Base-by-base conservation (phyloP, 2,113 vertebrate species). In the Prietella phreatophila region DNA sequence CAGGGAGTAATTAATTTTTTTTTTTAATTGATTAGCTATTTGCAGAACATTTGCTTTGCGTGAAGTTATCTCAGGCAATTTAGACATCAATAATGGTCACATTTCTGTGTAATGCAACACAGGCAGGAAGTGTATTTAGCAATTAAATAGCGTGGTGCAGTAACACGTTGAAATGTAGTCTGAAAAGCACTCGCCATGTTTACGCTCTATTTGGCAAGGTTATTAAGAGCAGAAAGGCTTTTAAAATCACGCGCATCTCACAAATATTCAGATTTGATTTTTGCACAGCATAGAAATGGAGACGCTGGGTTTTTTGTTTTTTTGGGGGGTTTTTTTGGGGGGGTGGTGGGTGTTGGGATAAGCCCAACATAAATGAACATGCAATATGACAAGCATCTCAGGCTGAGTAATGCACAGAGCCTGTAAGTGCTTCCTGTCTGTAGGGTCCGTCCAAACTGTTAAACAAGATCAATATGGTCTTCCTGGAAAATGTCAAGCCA, bases 11-110 rank as follows among this genome's bases (percentile, higher is more conserved):
- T 82, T n/a, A 75, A 15, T 73, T 87, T 81, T 78, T 65, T 82
- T 27, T 58, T n/a, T n/a, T n/a, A n/a, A 87, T 89, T 82, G 86
- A 89, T 89, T 87, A 87, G 67, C 58, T 55, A 10, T 76, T 88
- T 67, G 65, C 86, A 20, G 47, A 85, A 82, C 65, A 55, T 79
- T 82, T 58, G 61, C 22, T 47, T 63, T 2, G 65, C 53, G 85
- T 71, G 65, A 80, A 81, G 84, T 85, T 85, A 73, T 87, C 65
- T 75, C n/a, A 33, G 80, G 71, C 84, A 50, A 85, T 87, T 80
- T 89, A 50, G 75, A 55, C 85, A 73, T 84, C 85, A 76, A 75
- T 78, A 86, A 78, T 22, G 78, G 87, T 67, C 63, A 73, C 83
- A 75, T 86, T 86, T 73, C 67, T 30, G 47, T 86, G 56, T 80